Base-by-base conservation (phyloP, 2,113 vertebrate species). In the Semicossyphus pulcher region DNA sequence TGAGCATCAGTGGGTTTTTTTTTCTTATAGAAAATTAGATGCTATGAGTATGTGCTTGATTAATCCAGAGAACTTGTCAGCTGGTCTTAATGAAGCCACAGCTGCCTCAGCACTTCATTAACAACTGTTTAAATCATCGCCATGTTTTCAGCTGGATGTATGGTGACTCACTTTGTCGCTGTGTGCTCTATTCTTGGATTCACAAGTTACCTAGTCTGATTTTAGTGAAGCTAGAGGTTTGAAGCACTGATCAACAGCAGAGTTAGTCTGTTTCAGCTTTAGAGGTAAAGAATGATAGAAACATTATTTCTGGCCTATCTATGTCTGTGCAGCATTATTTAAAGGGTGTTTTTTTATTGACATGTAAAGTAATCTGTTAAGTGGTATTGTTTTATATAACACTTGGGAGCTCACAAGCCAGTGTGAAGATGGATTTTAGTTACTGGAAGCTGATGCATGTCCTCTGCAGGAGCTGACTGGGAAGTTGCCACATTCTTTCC, bases 391-490 rank as follows among this genome's bases (percentile, higher is more conserved):
- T 54, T 86, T 37, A 73, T 74, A 25, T 34, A 71, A 69, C 36
- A 59, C 52, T 48, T 52, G 25, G 7, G 23, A 32, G 14, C 49
- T 58, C 10, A 4, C 7, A 66, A 51, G 45, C 41, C 18, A 6
- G 47, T 29, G 29, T 23, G 37, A 34, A 36, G 41, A 62, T 60
- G 42, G 71, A 77, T 66, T 74, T 67, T 64, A 81, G 51, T 77
- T 42, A 66, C 10, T 41, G 39, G 42, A 63, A 31, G 29, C 66
- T 83, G 83, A 78, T 90, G 9, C 47, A 80, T 84, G 81, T 91
- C 81, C 39, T 75, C 37, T 58, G 32, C 86, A 97, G 96, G 95
- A 97, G 85, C 90, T 97, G 87, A 97, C 96, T 28, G 96, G 96
- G 72, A 94, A 95, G 47, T 80, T 97, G 69, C 95, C 96, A 49